Conservation (phyloP, 2,888 invertebrate genomes). For the Gastrophysa polygoni region DNA sequence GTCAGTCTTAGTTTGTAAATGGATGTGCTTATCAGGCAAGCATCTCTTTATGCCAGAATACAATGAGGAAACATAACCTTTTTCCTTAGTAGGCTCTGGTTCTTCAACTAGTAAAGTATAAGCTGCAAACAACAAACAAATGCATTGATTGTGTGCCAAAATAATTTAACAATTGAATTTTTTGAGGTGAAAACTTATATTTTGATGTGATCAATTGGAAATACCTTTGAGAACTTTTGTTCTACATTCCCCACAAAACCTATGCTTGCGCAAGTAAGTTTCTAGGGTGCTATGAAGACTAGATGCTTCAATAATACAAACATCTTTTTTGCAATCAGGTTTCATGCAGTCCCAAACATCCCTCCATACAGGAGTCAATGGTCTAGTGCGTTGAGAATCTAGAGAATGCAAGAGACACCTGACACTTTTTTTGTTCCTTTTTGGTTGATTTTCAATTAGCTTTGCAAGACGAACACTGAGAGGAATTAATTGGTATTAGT, state of each 20-base stretch:
- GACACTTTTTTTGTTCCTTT: constrained; percentile 86
- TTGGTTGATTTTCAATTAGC: constrained; percentile 78
- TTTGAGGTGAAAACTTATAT: not conserved
- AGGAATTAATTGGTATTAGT: constrained; percentile 46
- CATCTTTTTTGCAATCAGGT: constrained; percentile 78
- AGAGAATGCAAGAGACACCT: constrained; percentile 89
- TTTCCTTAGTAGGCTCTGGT: constrained; percentile 82
- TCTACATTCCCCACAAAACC: constrained; percentile 93
- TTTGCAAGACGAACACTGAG: constrained; percentile 78
- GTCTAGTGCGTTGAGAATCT: constrained; percentile 82
- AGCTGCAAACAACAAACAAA: constrained; percentile 63
- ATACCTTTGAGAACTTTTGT: constrained; percentile 76
- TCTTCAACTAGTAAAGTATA: constrained; percentile 87
- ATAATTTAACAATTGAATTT: not conserved
- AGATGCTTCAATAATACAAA: constrained; percentile 85
- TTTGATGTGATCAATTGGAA: not conserved
- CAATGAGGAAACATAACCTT: constrained; percentile 85
- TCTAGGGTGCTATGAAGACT: constrained; percentile 85
- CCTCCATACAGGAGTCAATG: constrained; percentile 75
- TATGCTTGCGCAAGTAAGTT: constrained; percentile 88
- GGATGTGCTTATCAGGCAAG: constrained; percentile 84
- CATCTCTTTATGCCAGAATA: constrained; percentile 89
- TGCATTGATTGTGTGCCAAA: too few relatives aligned
- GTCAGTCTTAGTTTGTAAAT: constrained; percentile 85
- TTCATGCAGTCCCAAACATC: constrained; percentile 88